Percentiles rank a stretch among this genome's conserved stretches.
Conservation (phyloP, 2,113 vertebrate species). For the Cepphus grylle region DNA sequence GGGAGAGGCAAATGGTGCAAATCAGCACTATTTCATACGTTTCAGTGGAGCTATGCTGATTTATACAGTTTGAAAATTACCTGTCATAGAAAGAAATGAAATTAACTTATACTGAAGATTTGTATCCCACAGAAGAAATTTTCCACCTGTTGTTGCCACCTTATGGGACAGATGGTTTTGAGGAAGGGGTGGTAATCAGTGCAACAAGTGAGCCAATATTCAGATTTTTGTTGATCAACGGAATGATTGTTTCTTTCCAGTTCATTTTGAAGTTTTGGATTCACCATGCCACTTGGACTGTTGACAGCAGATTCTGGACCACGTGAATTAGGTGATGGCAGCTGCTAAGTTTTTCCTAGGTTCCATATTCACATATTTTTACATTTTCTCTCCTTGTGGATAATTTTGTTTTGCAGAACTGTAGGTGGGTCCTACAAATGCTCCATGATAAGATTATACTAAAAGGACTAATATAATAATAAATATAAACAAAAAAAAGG, state of each 20-base stretch:
- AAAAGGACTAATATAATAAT: not conserved
- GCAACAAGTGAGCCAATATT: not conserved
- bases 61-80: not conserved
- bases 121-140: not conserved
- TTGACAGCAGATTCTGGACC: not conserved
- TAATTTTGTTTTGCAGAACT: not conserved
- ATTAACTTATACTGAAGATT: not conserved
- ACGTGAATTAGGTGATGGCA: not conserved
- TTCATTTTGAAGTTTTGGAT: not conserved
- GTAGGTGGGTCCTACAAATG: not conserved
- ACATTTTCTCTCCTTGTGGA: not conserved
- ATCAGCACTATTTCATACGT: not conserved
- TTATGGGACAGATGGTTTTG: not conserved
- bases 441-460: not conserved
- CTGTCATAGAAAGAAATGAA: not conserved
- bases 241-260: not conserved
- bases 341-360: not conserved
- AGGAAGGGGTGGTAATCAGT: not conserved
- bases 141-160: not conserved
- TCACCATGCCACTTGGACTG: not conserved
- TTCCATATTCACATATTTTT: not conserved
- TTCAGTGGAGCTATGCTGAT: not conserved
- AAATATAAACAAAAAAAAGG: not conserved
- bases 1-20: not conserved
- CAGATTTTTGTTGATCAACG: not conserved